These are phyloP conservation scores for Steinernema feltiae DNA, from an alignment of 1,140 invertebrate genomes.

Conservation along the genomic window DNA sequence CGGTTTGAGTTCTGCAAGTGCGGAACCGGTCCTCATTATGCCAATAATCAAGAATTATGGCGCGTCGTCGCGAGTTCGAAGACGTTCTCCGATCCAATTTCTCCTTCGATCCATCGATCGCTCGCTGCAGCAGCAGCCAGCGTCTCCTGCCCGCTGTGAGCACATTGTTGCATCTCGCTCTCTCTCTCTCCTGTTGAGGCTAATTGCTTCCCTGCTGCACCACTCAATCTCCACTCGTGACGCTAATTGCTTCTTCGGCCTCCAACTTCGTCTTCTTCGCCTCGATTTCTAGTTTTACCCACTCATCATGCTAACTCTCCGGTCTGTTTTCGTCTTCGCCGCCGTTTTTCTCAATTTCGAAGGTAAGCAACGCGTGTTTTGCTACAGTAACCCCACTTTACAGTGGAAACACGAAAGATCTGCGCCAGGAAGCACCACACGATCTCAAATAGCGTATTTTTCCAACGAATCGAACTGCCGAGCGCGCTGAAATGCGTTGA, in stretches of 20 bases:
- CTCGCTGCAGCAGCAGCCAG: too few species aligned
- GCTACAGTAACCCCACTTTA: neutral
- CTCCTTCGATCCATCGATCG: neutral
- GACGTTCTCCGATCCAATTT: neutral
- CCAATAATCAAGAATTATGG: conserved; percentile 11
- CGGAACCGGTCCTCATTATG: conserved; percentile 13
- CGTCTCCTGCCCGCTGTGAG: too few species aligned
- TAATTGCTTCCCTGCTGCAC: neutral
- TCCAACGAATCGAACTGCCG: conserved; percentile 40
- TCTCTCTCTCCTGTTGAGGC: too few species aligned
- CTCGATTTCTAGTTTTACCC: neutral
- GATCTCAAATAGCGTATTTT: conserved; percentile 1
- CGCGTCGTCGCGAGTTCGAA: neutral
- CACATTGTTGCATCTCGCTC: conserved; percentile 5
- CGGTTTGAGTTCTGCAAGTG: neutral
- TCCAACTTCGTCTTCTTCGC: neutral
- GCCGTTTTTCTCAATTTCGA: neutral
- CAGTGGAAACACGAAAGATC: neutral
- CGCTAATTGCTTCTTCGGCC: conserved; percentile 3
- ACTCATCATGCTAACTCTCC: neutral
- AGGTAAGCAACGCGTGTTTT: neutral
- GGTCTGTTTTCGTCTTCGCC: neutral
- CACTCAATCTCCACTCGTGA: conserved; percentile 10
- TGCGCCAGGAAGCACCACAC: neutral
- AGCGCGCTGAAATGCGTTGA: conserved; percentile 44